Conservation (phyloP, 2,888 invertebrate genomes). For the Ornithoptera priamus region DNA sequence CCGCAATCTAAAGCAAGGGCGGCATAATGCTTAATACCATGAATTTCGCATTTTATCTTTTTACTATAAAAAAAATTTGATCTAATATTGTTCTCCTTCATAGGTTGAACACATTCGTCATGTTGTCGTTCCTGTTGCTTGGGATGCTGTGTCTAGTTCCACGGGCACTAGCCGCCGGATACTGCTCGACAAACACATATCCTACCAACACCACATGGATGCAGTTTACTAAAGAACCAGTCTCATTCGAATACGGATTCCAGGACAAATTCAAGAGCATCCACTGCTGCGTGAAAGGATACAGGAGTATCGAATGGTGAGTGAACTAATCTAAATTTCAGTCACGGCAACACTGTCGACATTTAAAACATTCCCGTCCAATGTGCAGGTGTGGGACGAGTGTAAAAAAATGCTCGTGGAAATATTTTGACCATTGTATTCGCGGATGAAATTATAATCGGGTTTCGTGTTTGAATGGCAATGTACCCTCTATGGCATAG, state of each 20-base stretch:
- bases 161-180: slow-evolving; percentile 59
- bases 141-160: slow-evolving; percentile 46
- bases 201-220: slow-evolving; percentile 81
- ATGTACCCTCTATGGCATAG: slow-evolving; percentile 18
- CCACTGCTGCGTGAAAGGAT: slow-evolving; percentile 88
- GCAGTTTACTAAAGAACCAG: slow-evolving; percentile 87
- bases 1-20: too few species aligned
- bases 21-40: too few species aligned
- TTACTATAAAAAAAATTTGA: not conserved
- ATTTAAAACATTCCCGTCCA: slow-evolving; percentile 47
- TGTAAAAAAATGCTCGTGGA: slow-evolving; percentile 56
- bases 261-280: slow-evolving; percentile 86
- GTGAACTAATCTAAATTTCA: slow-evolving; percentile 53
- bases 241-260: slow-evolving; percentile 84
- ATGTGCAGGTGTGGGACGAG: slow-evolving; percentile 82
- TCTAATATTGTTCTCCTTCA: not conserved
- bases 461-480: slow-evolving; percentile 30
- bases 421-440: slow-evolving; percentile 57
- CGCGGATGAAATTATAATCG: slow-evolving; percentile 61
- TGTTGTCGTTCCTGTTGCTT: slow-evolving; percentile 54
- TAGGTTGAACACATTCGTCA: slow-evolving; percentile 51
- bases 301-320: slow-evolving; percentile 90
- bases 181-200: slow-evolving; percentile 82
- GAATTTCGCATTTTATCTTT: not conserved
- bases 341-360: slow-evolving; percentile 37